Evolutionary conservation across 2,888 invertebrate genomes (phyloP), one percentile per base, ranked within the genome.

Genomic region (Oeneis ivallda): DNA sequence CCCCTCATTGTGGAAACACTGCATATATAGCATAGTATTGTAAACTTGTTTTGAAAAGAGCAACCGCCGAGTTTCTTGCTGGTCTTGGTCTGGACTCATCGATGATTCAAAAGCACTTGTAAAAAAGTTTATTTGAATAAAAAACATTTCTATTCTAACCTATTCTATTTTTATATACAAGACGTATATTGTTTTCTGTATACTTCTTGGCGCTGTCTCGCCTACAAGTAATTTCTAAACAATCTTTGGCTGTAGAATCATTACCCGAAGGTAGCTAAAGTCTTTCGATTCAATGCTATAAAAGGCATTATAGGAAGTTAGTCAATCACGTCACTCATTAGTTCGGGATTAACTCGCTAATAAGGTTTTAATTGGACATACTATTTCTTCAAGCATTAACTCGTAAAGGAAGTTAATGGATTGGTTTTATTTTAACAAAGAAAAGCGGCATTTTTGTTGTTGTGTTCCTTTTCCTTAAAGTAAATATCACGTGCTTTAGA

Each of bases 321-420:
- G 47, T 49, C 39, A 56, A 56, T 56, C 39, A 17, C 39, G 39
- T 56, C 56, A 56, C 56, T 56, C 39, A 41, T 56, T 56, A 56
- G 56, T 56, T 56, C 54, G 54, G 41, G 56, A 41, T 41, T 19
- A 41, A 13, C 13, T 56, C 41, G 13, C 19, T 56, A 56, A 56
- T 56, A 56, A 41, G 49, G 17, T 59, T 49, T 58, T 59, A 59
- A 59, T 59, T 59, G 59, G 49, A 47, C 59, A 59, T 32, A 17
- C 37, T 17, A 37, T 47, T 34, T 59, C 19, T 19, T 56, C 8
- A 13, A 15, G 41, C 56, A 39, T 39, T 41, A 56, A 49, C 11
- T 37, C 59, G 34, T 49, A 11, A 49, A 47, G 17, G 34, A 34
- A 47, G 49, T 11, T 17, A 59, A 59, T 49, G 17, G 32, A n/a